phyloP scores from a whole-genome alignment of 2,113 vertebrate genomes.

The Salvelinus fontinalis region DNA sequence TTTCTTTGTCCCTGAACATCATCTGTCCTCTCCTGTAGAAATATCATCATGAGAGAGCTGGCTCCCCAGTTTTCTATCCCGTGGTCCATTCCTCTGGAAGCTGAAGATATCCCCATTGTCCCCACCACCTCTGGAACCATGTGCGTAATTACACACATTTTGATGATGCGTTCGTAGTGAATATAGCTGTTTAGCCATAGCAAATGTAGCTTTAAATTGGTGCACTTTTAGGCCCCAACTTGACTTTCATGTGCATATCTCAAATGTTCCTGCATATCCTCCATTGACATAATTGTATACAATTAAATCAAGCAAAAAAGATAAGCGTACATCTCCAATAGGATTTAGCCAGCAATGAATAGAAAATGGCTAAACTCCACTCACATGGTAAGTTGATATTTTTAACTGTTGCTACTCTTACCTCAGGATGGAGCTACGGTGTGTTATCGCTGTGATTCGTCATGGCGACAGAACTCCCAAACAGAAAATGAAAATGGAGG shows the following conservation, averaged over 20 bases:
- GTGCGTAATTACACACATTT: conserved; percentile 63
- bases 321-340: too few relatives aligned
- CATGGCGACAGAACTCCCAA: conserved; percentile 90
- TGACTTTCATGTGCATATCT: too few relatives aligned
- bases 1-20: neutral
- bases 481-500: conserved; percentile 95
- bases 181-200: neutral
- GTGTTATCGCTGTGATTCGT: conserved; percentile 88
- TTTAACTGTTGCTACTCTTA: conserved; percentile 15
- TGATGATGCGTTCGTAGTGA: neutral
- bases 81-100: conserved; percentile 89
- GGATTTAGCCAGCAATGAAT: too few relatives aligned
- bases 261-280: too few relatives aligned
- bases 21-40: conserved; percentile 65
- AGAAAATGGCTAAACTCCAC: too few relatives aligned
- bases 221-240: too few relatives aligned
- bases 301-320: too few relatives aligned
- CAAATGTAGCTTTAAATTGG: too few relatives aligned
- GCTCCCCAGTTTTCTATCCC: conserved; percentile 90
- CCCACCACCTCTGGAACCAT: conserved; percentile 91
- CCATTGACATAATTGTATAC: too few relatives aligned
- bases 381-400: too few relatives aligned
- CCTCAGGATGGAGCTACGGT: conserved; percentile 88
- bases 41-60: conserved; percentile 89
- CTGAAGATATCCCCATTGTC: conserved; percentile 90